phyloP scores from a whole-genome alignment of 2,888 invertebrate species.

The Nysson spinosus region DNA sequence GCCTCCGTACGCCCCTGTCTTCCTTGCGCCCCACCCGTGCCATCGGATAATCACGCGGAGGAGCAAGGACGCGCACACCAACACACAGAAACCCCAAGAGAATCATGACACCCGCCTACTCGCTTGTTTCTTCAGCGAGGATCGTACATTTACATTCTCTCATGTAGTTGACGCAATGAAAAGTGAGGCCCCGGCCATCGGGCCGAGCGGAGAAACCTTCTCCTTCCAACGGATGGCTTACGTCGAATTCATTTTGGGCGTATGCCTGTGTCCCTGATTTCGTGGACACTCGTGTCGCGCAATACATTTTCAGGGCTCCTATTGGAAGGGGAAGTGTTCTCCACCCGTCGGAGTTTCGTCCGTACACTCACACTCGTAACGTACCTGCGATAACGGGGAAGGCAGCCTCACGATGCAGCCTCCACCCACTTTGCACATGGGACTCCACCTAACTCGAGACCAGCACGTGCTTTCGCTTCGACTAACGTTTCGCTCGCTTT shows the following conservation, averaged over 20 bases:
- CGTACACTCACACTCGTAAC: slow-evolving; percentile 39
- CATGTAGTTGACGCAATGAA: no score
- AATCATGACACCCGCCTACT: slow-evolving; percentile 79
- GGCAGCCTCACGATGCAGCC: slow-evolving; percentile 66
- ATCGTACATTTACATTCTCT: no score
- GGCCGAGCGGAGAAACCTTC: no score
- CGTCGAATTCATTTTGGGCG: no score
- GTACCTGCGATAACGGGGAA: slow-evolving; percentile 58
- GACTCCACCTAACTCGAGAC: slow-evolving; percentile 75
- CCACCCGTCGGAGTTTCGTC: no score
- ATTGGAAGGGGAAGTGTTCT: no score
- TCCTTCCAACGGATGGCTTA: no score
- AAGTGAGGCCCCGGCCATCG: no score
- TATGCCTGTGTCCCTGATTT: no score
- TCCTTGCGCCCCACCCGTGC: slow-evolving; percentile 70
- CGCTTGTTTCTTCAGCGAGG: slow-evolving; percentile 73
- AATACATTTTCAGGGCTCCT: no score
- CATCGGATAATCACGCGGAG: slow-evolving; percentile 80
- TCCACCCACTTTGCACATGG: slow-evolving; percentile 75
- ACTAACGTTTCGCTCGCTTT: slow-evolving; percentile 27
- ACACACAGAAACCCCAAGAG: slow-evolving; percentile 64
- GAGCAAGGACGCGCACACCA: slow-evolving; percentile 78
- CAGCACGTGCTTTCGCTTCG: slow-evolving; percentile 65
- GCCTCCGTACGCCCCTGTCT: slow-evolving; percentile 74
- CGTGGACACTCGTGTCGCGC: no score